Percentiles rank a stretch among this genome's conserved stretches.
These are phyloP conservation scores for Drosophila kuntzei DNA, from an alignment of 2,888 invertebrate genomes.

Conservation along the genomic window DNA sequence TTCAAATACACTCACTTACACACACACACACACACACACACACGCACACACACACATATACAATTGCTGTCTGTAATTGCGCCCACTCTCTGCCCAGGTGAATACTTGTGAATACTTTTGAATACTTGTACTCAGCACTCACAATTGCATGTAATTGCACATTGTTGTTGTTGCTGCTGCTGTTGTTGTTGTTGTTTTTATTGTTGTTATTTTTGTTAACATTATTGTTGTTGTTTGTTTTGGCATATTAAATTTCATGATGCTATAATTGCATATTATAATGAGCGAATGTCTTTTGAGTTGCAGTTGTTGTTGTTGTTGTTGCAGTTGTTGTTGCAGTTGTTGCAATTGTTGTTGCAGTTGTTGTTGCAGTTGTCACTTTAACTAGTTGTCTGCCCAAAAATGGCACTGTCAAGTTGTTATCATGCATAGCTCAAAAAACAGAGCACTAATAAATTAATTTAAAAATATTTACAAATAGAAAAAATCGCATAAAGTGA, in stretches of 20 bases:
- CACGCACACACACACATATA: not conserved
- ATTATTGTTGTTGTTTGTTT: slow-evolving; percentile 39
- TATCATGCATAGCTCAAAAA: slow-evolving; percentile 29
- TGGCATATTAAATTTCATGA: slow-evolving; percentile 76
- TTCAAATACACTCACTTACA: slow-evolving; percentile 51
- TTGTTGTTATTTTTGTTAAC: slow-evolving; percentile 43
- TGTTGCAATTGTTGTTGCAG: not conserved
- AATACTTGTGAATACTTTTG: slow-evolving; percentile 44
- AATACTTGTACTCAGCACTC: slow-evolving; percentile 44
- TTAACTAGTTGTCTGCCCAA: slow-evolving; percentile 39
- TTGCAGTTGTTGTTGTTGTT: slow-evolving; percentile 19
- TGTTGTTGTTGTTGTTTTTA: slow-evolving; percentile 31
- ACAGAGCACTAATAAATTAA: slow-evolving; percentile 28
- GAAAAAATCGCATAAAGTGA: too few species aligned
- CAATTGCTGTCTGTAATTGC: slow-evolving; percentile 26
- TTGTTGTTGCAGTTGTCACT: slow-evolving; percentile 15
- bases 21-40: slow-evolving; percentile 20
- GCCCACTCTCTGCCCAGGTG: slow-evolving; percentile 55
- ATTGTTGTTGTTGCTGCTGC: slow-evolving; percentile 44
- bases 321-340: not conserved
- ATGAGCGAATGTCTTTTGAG: slow-evolving; percentile 46
- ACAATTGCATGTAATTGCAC: slow-evolving; percentile 73
- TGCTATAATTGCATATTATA: slow-evolving; percentile 75
- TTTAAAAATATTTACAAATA: not conserved
- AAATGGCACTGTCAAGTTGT: slow-evolving; percentile 44